Conservation (phyloP, 2,113 vertebrate genomes). For the Kobus ellipsiprymnus region DNA sequence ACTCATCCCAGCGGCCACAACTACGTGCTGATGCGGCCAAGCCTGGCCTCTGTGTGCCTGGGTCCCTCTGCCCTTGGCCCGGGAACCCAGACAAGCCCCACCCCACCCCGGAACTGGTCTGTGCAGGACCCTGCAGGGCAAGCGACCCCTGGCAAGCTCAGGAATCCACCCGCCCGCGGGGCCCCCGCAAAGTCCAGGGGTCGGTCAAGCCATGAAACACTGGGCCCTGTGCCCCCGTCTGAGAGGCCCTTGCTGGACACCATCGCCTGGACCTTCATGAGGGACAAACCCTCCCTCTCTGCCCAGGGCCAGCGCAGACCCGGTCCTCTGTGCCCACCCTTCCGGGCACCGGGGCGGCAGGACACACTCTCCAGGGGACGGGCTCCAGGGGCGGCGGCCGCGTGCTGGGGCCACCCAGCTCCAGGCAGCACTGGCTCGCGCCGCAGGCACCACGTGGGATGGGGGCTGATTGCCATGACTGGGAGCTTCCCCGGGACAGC, state of each 20-base stretch:
- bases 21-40: not conserved
- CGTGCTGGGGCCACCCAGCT: not conserved
- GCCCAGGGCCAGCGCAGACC: not conserved
- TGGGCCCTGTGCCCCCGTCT: not conserved
- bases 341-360: not conserved
- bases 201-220: not conserved
- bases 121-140: not conserved
- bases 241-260: not conserved
- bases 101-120: rapidly evolving
- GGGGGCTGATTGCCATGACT: not conserved
- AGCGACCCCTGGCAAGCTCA: not conserved
- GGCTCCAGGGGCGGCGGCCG: not conserved
- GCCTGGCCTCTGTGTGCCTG: not conserved
- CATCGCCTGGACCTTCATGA: rapidly evolving
- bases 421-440: not conserved
- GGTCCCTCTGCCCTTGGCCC: not conserved
- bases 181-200: not conserved
- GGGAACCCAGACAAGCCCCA: not conserved
- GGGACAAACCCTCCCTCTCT: not conserved
- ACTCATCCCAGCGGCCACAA: rapidly evolving
- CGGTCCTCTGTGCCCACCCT: not conserved
- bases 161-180: rapidly evolving
- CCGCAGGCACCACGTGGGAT: not conserved
- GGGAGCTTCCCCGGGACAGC: not conserved
- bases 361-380: not conserved